These are phyloP conservation scores for Rutilus rutilus DNA, from an alignment of 2,113 vertebrate genomes.

Conservation along the genomic window DNA sequence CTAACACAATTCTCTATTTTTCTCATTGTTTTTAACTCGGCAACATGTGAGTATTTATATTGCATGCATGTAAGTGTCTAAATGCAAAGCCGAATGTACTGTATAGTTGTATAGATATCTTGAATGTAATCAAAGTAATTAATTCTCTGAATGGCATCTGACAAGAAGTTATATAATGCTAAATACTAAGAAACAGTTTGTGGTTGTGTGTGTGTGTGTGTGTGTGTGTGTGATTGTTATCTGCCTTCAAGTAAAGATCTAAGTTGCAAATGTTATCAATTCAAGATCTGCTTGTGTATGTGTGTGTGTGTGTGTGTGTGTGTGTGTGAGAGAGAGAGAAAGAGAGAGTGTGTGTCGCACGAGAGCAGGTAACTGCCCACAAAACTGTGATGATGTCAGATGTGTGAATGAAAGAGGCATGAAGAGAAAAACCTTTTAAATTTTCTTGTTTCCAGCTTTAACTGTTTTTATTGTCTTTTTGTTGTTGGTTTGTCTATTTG, in stretches of 20 bases:
- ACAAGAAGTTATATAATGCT: slow-evolving; percentile 32
- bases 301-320: slow-evolving; percentile 3
- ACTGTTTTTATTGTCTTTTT: neutral
- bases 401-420: slow-evolving; percentile 58
- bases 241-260: slow-evolving; percentile 22
- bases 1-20: neutral
- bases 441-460: neutral
- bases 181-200: slow-evolving; percentile 54
- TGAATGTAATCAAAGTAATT: slow-evolving; percentile 58
- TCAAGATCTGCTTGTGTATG: neutral
- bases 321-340: too few relatives aligned
- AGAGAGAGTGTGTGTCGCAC: slow-evolving; percentile 1
- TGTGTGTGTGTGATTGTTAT: slow-evolving; percentile 18
- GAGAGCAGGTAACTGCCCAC: slow-evolving; percentile 61
- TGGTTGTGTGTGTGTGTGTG: slow-evolving; percentile 24
- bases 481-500: neutral
- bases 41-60: slow-evolving; percentile 51
- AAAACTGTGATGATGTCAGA: slow-evolving; percentile 66
- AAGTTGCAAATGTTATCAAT: slow-evolving; percentile 23
- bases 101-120: slow-evolving; percentile 29
- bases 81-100: slow-evolving; percentile 12
- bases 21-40: neutral
- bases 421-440: slow-evolving; percentile 68
- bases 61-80: slow-evolving; percentile 15
- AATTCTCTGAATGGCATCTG: slow-evolving; percentile 36